phyloP scores from a whole-genome alignment of 2,113 vertebrate species.

The Budorcas taxicolor region DNA sequence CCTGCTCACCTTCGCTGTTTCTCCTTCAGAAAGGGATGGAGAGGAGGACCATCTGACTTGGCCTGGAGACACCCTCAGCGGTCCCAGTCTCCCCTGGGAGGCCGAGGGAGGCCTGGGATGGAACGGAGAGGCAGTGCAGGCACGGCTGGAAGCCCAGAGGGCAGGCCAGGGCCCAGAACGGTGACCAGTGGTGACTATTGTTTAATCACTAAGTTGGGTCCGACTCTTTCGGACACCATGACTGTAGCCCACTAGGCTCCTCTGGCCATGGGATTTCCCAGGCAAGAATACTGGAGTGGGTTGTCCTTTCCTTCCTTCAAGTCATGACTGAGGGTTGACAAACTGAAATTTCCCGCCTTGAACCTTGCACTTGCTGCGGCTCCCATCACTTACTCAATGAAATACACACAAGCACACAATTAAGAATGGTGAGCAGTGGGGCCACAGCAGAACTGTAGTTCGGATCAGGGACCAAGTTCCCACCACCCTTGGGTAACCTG shows the following conservation, averaged over 20 bases:
- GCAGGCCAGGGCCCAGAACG: background rate
- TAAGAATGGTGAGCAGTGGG: background rate
- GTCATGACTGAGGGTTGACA: background rate
- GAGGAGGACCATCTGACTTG: background rate
- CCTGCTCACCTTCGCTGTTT: conserved; percentile 44
- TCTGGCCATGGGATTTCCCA: background rate
- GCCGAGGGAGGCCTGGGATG: background rate
- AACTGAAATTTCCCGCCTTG: background rate
- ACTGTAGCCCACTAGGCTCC: background rate
- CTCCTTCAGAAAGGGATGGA: background rate
- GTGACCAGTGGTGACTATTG: background rate
- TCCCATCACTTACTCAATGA: background rate
- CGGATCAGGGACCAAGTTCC: background rate
- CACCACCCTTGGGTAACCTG: background rate
- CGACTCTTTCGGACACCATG: background rate
- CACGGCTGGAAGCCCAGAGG: background rate
- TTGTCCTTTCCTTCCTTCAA: background rate
- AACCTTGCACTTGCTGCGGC: background rate
- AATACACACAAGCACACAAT: background rate
- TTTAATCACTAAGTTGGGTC: background rate
- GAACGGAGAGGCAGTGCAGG: background rate
- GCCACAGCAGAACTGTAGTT: background rate
- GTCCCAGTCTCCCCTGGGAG: background rate
- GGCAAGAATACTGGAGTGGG: background rate
- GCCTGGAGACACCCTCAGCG: background rate